Evolutionary conservation across 2,888 invertebrate species (phyloP).

Genomic region (Aphodius granarius): DNA sequence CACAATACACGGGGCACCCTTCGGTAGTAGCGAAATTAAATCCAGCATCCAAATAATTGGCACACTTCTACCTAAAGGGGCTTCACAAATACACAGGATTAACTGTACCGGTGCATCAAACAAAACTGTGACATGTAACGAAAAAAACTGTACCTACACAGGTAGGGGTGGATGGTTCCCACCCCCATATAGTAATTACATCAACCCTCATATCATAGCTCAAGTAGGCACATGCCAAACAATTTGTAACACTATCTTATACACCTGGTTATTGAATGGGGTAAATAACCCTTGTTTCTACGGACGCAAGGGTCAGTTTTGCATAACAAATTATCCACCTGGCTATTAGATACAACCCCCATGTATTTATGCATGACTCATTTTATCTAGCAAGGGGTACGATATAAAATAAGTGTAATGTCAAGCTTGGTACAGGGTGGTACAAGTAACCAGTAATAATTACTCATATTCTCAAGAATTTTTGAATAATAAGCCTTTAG

Average conservation of each 20-base stretch:
- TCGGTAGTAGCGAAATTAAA: not conserved
- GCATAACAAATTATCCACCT: conserved; percentile 9
- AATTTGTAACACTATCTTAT: conserved; percentile 16
- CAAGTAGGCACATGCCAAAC: conserved; percentile 13
- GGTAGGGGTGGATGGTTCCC: too few species aligned
- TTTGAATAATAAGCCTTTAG: too few species aligned
- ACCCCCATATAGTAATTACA: conserved; percentile 4
- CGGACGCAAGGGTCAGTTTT: not conserved
- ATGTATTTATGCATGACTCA: conserved; percentile 13
- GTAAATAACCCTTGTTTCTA: not conserved
- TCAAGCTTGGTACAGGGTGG: not conserved
- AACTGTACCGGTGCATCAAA: conserved; percentile 7
- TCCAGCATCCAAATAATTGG: not conserved
- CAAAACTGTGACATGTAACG: not conserved
- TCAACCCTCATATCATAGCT: conserved; percentile 10
- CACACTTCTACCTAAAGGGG: not conserved
- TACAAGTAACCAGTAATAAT: too few species aligned
- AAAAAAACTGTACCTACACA: not conserved
- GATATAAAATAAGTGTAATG: not conserved
- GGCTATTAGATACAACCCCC: conserved; percentile 15
- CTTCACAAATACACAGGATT: conserved; percentile 1
- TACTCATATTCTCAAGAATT: too few species aligned
- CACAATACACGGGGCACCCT: not conserved
- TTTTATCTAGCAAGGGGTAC: conserved; percentile 1
- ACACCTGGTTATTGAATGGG: conserved; percentile 10